These are phyloP conservation scores for Drosophila auraria DNA, from an alignment of 1,140 invertebrate species.

Conservation along the genomic window DNA sequence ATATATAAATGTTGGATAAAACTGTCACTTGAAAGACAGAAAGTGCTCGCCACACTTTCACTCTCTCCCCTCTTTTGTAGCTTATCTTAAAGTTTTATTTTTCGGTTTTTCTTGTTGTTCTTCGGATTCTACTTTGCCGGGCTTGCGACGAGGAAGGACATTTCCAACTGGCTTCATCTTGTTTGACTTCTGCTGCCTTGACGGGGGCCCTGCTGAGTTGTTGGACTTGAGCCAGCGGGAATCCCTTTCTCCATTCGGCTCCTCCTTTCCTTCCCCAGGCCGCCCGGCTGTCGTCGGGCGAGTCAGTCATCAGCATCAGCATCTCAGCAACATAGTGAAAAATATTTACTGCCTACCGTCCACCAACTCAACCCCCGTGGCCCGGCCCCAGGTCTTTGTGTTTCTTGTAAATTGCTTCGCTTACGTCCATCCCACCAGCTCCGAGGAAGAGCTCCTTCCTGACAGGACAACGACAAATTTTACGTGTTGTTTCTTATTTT, in stretches of 20 bases:
- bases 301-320: conserved; percentile 63
- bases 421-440: conserved; percentile 41
- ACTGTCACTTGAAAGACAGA: conserved; percentile 25
- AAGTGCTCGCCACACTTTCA: conserved; percentile 42
- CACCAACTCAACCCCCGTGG: conserved; percentile 1
- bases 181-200: conserved; percentile 63
- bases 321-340: conserved; percentile 55
- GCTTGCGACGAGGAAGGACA: conserved; percentile 43
- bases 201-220: conserved; percentile 53
- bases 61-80: conserved; percentile 23
- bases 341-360: conserved; percentile 68
- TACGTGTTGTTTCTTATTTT: conserved; percentile 70
- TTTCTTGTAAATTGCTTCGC: conserved; percentile 56
- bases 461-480: conserved; percentile 69
- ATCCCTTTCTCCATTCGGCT: neutral
- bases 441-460: conserved; percentile 23
- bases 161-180: conserved; percentile 64
- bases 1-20: conserved; percentile 26
- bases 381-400: conserved; percentile 12
- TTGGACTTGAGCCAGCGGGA: conserved; percentile 43
- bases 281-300: conserved; percentile 47
- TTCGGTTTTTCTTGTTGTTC: conserved; percentile 23
- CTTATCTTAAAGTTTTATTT: conserved; percentile 62
- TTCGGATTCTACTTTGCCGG: conserved; percentile 36
- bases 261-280: neutral